These are phyloP conservation scores for Heterodera carotae DNA, from an alignment of 1,140 invertebrate species.

Conservation along the genomic window DNA sequence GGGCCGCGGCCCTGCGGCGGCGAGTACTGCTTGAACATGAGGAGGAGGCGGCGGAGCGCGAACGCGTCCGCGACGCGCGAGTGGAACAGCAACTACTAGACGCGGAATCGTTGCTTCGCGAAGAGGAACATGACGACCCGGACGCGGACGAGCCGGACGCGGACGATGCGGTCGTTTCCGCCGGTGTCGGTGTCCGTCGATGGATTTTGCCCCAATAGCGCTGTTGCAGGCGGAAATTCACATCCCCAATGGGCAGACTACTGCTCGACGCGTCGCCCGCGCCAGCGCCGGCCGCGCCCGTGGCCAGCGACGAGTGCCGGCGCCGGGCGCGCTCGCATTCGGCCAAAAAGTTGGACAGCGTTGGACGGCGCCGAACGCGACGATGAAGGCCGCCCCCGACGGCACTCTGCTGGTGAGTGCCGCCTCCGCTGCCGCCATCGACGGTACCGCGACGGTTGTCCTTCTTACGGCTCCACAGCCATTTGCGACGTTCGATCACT, in stretches of 20 bases:
- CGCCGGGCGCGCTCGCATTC: slow-evolving; percentile 34
- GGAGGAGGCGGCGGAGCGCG: slow-evolving; percentile 10
- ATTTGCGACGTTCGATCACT: slow-evolving; percentile 26
- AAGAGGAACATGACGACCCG: slow-evolving; percentile 9
- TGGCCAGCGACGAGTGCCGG: slow-evolving; percentile 1
- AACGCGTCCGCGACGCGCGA: slow-evolving; percentile 3
- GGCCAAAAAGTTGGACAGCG: slow-evolving; percentile 38
- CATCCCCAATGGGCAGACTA: slow-evolving; percentile 15
- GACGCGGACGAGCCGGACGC: slow-evolving; percentile 4
- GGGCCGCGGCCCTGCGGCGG: neutral
- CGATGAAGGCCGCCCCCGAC: neutral
- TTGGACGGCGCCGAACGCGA: slow-evolving; percentile 35
- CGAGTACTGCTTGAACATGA: slow-evolving; percentile 9
- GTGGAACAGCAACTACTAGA: slow-evolving; percentile 6
- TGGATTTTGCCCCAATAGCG: slow-evolving; percentile 54
- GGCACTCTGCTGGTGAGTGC: neutral
- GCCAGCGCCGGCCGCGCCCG: slow-evolving; percentile 13
- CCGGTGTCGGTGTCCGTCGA: slow-evolving; percentile 17
- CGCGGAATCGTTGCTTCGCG: neutral
- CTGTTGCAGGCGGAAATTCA: slow-evolving; percentile 47
- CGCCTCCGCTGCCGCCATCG: neutral
- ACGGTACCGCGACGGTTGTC: neutral
- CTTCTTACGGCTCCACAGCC: slow-evolving; percentile 21
- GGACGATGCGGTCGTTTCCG: slow-evolving; percentile 1
- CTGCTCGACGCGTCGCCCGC: neutral